Base-by-base conservation (phyloP, 53 echinoderm and acorn worm species). In the Mesocentrotus franciscanus region DNA sequence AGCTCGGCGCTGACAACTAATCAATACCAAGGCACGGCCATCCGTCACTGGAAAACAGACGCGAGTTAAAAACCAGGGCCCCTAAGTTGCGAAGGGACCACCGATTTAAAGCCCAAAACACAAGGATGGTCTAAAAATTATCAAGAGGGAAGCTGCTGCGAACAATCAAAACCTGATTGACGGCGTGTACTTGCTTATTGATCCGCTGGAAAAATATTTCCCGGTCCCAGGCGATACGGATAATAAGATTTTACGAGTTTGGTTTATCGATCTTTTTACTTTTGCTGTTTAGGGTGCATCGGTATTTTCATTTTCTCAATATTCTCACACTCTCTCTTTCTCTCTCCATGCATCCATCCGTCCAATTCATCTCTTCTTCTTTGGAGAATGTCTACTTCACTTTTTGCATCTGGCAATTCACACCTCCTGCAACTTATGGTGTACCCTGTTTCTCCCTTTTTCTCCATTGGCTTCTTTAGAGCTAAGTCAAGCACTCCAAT, bases 121-220 rank as follows among this genome's bases (percentile, higher is more conserved):
- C 39, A 74, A 75, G 71, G 64, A 12, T 15, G 91, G 68, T 20
- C 61, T 42, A 22, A 39, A 39, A 60, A 79, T 56, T 5, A 92
- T 24, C 57, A 91, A 66, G 91, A 17, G 58, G 35, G 60, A 34
- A 60, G 32, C 60, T 58, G 78, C 26, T 12, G 30, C 26, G 72
- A 68, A 85, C 95, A 94, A 94, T 94, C 95, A 94, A 94, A 94
- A 94, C 10, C 85, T 94, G 87, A 94, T 94, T 94, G 95, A 94
- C 95, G 95, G 95, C 85, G 68, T 94, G 70, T 39, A 39, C 87
- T 10, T 26, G 83, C 0, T 94, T 68, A 94, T 94, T 94, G 95
- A 85, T 94, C 57, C 70, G 66, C 95, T 94, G 95, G 70, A 85
- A 94, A 61, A 94, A 94, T 94, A 94, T 85, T 94, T 66, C 87